Evolutionary conservation across 2,888 invertebrate species (phyloP).

Genomic region (Branchipolynoe longqiensis): DNA sequence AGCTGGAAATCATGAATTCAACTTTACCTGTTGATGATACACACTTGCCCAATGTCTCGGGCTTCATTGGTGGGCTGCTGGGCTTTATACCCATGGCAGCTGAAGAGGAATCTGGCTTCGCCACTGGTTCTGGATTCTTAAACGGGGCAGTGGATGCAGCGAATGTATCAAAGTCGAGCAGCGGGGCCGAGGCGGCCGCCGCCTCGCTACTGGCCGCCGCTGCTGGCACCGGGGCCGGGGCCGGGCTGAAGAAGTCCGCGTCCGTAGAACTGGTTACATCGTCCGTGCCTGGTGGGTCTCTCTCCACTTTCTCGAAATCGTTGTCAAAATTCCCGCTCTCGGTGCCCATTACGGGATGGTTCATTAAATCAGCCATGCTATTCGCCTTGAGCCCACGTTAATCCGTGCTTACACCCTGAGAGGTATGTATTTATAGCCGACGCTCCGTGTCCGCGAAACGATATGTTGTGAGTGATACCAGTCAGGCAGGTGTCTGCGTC

Average conservation of each 20-base stretch:
- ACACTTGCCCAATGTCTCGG: no score
- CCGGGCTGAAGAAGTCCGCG: slow-evolving; percentile 39
- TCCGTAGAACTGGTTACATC: slow-evolving; percentile 40
- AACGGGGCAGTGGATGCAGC: slow-evolving; percentile 22
- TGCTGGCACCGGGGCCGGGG: slow-evolving; percentile 6
- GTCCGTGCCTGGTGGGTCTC: slow-evolving; percentile 30
- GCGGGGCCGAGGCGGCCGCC: slow-evolving; percentile 27
- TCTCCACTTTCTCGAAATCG: slow-evolving; percentile 67
- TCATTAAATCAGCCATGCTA: slow-evolving; percentile 56
- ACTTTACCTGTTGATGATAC: slow-evolving; percentile 16
- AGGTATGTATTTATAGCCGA: background rate
- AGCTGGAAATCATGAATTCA: no score
- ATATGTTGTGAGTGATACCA: background rate
- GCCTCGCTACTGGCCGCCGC: slow-evolving; percentile 29
- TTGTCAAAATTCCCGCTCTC: slow-evolving; percentile 65
- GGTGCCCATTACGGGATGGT: slow-evolving; percentile 38
- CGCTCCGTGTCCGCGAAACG: slow-evolving; percentile 36
- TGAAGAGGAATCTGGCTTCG: slow-evolving; percentile 45
- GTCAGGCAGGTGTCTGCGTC: slow-evolving; percentile 40
- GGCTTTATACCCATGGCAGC: slow-evolving; percentile 22
- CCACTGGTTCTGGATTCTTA: background rate
- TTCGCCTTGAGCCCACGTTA: slow-evolving; percentile 48
- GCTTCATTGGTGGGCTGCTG: slow-evolving; percentile 5
- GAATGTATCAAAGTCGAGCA: slow-evolving; percentile 41
- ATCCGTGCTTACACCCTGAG: background rate